Evolutionary conservation across 1,140 invertebrate genomes (phyloP).

Genomic region (Drosophila equinoxialis): DNA sequence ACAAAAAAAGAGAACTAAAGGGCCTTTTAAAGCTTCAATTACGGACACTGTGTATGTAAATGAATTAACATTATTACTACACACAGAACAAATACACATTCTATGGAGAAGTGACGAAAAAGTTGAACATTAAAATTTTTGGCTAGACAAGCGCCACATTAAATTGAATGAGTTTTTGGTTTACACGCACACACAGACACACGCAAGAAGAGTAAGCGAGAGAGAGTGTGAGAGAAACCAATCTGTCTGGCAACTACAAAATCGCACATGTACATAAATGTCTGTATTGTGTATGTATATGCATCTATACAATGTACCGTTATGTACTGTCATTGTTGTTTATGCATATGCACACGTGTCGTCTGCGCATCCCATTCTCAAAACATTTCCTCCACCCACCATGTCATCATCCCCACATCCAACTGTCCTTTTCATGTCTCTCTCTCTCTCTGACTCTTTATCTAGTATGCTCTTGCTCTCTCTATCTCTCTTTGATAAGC

Average conservation of each 20-base stretch:
- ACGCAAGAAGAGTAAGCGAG: conserved; percentile 16
- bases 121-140: conserved; percentile 63
- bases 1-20: conserved; percentile 14
- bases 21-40: conserved; percentile 44
- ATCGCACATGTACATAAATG: conserved; percentile 18
- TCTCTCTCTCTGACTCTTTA: conserved; percentile 24
- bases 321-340: conserved; percentile 59
- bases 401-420: conserved; percentile 9
- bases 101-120: conserved; percentile 1
- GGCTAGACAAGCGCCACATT: conserved; percentile 73
- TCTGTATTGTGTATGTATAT: conserved; percentile 26
- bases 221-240: background rate
- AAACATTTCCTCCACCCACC: background rate
- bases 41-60: background rate
- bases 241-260: conserved; percentile 61
- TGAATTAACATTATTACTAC: background rate
- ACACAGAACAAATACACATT: too few species aligned
- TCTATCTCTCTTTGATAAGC: conserved; percentile 47
- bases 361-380: conserved; percentile 53
- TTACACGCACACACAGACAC: conserved; percentile 21
- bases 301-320: conserved; percentile 27
- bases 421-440: conserved; percentile 15
- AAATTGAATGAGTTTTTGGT: conserved; percentile 66
- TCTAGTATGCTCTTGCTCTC: conserved; percentile 34
- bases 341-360: conserved; percentile 71